A percentile compares a stretch with the other conserved stretches of the same genome.
phyloP scores from a whole-genome alignment of 2,113 vertebrate genomes.

The Psittacula cyanocephala region DNA sequence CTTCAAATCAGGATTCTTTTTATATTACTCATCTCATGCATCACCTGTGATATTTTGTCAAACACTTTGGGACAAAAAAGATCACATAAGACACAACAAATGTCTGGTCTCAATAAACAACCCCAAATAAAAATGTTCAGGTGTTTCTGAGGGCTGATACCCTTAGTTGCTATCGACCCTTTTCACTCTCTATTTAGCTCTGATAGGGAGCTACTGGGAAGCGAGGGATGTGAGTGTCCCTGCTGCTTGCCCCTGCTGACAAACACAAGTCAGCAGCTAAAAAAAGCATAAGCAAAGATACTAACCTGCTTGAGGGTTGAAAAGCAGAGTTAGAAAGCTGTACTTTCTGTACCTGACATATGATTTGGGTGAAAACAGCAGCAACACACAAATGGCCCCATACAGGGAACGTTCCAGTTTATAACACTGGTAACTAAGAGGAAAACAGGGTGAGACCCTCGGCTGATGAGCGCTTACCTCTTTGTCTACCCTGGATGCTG shows the following conservation, averaged over 20 bases:
- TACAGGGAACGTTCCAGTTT: neutral
- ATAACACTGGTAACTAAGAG: neutral
- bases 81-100: neutral
- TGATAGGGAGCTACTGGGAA: neutral
- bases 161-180: neutral
- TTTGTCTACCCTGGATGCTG: constrained; percentile 95
- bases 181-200: neutral
- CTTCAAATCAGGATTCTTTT: constrained; percentile 23
- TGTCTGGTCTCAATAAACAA: neutral
- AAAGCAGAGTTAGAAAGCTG: neutral
- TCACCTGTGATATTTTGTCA: constrained; percentile 9
- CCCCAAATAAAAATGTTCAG: neutral
- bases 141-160: neutral
- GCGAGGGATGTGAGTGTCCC: neutral
- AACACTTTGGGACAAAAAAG: neutral
- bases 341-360: neutral
- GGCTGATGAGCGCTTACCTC: constrained; percentile 81
- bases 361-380: neutral
- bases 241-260: neutral
- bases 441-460: neutral
- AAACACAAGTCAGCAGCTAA: neutral
- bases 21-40: constrained; percentile 11
- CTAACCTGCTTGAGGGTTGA: neutral
- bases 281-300: neutral
- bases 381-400: accelerated